A percentile compares a stretch with the other conserved stretches of the same genome.
These are phyloP conservation scores for Salarias fasciatus DNA, from an alignment of 2,797 vertebrate genomes.

Conservation along the genomic window DNA sequence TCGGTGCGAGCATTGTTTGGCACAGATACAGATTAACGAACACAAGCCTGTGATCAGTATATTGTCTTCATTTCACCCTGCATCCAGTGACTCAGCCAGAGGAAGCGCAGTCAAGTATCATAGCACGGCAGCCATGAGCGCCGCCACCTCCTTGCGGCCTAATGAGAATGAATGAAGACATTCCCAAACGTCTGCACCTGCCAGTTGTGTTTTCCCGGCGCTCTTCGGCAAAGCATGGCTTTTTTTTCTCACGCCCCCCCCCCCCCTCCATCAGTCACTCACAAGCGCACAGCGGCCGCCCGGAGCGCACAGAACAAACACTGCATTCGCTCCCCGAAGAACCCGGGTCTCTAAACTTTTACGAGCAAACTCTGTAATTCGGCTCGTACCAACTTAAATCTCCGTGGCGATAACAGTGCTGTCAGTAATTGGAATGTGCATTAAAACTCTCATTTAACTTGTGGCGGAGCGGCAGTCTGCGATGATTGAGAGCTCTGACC, in stretches of 20 bases:
- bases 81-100: background rate
- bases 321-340: slow-evolving; percentile 14
- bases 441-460: slow-evolving; percentile 63
- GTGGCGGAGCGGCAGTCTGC: slow-evolving; percentile 34
- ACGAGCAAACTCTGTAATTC: slow-evolving; percentile 46
- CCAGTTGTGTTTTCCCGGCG: slow-evolving; percentile 19
- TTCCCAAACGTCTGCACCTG: slow-evolving; percentile 47
- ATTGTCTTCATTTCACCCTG: background rate
- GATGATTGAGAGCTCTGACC: slow-evolving; percentile 58
- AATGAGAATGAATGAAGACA: slow-evolving; percentile 68
- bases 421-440: slow-evolving; percentile 63
- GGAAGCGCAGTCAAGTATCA: slow-evolving; percentile 25
- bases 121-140: slow-evolving; percentile 45
- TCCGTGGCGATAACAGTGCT: slow-evolving; percentile 47
- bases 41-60: slow-evolving; percentile 10
- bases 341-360: slow-evolving; percentile 53
- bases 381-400: slow-evolving; percentile 42
- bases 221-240: slow-evolving; percentile 22
- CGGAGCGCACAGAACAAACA: slow-evolving; percentile 10
- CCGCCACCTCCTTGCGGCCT: slow-evolving; percentile 32
- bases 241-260: too few relatives aligned
- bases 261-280: slow-evolving; percentile 1
- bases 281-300: background rate
- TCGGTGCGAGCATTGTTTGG: too few relatives aligned
- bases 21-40: too few relatives aligned